phyloP scores from a whole-genome alignment of 2,797 vertebrate species.

The Scolopax rusticola region DNA sequence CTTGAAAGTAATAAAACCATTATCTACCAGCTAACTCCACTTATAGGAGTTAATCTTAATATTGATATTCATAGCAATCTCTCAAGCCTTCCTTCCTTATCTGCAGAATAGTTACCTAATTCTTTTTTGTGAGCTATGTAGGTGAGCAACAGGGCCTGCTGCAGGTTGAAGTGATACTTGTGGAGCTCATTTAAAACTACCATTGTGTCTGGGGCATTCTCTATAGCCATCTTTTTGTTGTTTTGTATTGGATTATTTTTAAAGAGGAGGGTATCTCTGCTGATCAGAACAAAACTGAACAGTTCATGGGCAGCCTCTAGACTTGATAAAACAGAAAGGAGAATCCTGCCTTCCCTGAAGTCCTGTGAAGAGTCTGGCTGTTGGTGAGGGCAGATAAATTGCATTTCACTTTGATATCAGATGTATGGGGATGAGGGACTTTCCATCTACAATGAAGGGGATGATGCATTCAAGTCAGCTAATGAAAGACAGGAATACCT shows the following conservation, averaged over 20 bases:
- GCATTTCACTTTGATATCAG: background rate
- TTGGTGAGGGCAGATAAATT: background rate
- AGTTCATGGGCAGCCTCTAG: background rate
- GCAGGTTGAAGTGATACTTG: background rate
- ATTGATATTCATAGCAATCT: background rate
- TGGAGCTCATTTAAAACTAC: background rate
- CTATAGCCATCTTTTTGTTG: background rate
- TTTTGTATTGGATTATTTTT: background rate
- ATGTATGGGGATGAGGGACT: background rate
- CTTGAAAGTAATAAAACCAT: background rate
- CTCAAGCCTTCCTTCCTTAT: background rate
- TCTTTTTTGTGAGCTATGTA: background rate
- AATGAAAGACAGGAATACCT: background rate
- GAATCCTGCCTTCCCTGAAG: background rate
- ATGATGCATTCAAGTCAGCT: background rate
- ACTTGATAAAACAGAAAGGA: background rate
- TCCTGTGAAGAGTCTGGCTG: background rate
- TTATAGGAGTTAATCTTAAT: background rate
- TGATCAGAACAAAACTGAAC: background rate
- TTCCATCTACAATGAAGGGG: background rate
- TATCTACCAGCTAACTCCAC: background rate
- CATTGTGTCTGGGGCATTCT: background rate
- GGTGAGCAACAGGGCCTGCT: background rate
- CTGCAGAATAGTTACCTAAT: background rate
- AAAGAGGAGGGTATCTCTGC: background rate